Conservation (phyloP, 2,113 vertebrate species). For the Odobenus rosmarus region DNA sequence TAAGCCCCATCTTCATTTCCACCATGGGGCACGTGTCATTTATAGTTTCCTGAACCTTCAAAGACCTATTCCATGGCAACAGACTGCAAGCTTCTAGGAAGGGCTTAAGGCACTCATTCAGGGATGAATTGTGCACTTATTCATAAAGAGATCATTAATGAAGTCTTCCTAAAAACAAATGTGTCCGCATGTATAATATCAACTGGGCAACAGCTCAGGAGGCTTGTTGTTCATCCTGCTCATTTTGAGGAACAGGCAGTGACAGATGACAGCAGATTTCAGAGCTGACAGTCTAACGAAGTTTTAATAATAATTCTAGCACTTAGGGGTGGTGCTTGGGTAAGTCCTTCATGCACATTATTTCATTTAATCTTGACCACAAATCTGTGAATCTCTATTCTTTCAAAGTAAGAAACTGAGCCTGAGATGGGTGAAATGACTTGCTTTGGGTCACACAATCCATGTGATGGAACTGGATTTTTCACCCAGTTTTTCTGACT, state of each 20-base stretch:
- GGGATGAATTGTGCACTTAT: background rate
- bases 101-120: background rate
- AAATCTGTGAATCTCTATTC: background rate
- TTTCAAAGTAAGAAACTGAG: conserved; percentile 18
- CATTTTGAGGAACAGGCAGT: background rate
- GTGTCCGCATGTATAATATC: background rate
- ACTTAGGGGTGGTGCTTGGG: background rate
- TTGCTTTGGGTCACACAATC: background rate
- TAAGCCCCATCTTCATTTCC: background rate
- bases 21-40: background rate
- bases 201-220: background rate
- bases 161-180: background rate
- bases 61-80: conserved; percentile 46
- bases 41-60: conserved; percentile 39
- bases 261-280: background rate
- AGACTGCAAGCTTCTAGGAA: background rate
- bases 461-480: background rate
- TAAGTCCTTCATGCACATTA: background rate
- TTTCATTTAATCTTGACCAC: background rate
- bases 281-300: background rate
- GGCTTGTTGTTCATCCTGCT: background rate
- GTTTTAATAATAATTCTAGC: conserved; percentile 15
- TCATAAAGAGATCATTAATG: conserved; percentile 24
- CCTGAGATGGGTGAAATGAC: background rate
- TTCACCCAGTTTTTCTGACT: background rate